Evolutionary conservation across 1,140 invertebrate species (phyloP), one percentile per base, ranked within the genome.

Genomic region (Vollenhovia emeryi): DNA sequence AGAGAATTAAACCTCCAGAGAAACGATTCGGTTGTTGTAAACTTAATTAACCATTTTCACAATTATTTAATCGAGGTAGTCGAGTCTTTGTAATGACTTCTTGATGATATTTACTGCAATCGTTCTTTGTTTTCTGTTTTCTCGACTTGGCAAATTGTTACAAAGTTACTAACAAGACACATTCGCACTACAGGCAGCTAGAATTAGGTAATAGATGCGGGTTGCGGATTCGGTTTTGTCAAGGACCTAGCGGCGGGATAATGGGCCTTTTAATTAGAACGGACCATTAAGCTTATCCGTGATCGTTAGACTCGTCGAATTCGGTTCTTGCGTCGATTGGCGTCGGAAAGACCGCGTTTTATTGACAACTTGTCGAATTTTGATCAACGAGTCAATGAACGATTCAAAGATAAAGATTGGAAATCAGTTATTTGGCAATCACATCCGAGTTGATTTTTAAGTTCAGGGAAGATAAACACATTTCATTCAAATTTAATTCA

Each of bases 191-290:
- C 27, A 33, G 36, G 52, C 21, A 43, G 21, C 3, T 33, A 55
- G 50, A 73, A 82, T 82, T 73, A 43, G 36, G 4, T 82, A 82
- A 73, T 83, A 60, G 68, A 87, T 86, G 78, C 15, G 48, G 6
- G 55, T 48, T 50, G 50, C 52, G 59, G 85, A 90, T 87, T 80
- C n/a, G 75, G 89, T 90, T 90, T 90, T 84, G 73, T 76, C 59
- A 33, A 59, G 27, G 33, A 66, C 24, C 24, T 57, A 64, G 21
- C 24, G 21, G 15, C 66, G 83, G n/a, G n/a, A 90, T 90, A 90
- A 90, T 90, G 80, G 76, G 71, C 66, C 73, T 87, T 87, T 78
- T 90, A 90, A 90, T 87, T 89, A 90, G 59, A 83, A 79, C 43
- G 55, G 66, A 40, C 69, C 84, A 90, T 90, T 90, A 90, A 86